Base-by-base conservation (phyloP, 2,797 vertebrate species). In the Bovichtus diacanthus region DNA sequence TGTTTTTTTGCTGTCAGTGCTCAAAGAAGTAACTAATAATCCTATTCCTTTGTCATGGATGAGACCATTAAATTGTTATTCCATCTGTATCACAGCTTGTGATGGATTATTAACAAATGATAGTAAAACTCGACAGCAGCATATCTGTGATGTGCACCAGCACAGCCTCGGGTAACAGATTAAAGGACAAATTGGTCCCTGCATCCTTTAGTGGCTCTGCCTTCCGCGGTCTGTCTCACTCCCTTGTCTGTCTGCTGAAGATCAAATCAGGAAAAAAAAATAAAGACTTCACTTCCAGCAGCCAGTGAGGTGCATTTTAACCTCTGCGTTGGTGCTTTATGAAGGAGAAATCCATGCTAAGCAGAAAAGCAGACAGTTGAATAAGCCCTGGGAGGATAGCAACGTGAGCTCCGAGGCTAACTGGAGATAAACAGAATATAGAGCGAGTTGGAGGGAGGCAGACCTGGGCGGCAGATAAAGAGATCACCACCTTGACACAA, bases 141-240 rank as follows among this genome's bases (percentile, higher is more conserved):
- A 39, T 36, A 29, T 85, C 47, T 65, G 39, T 50, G 66, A 68
- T 83, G 80, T 77, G 50, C 59, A 70, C 51, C 38, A 60, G 39
- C 55, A 72, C 46, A 39, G 78, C 80, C 76, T 87, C 75, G 74
- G 76, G 80, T 76, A 76, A 71, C 36, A 66, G 53, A 72, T 79
- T 79, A 56, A 65, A 82, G 71, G 69, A 84, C 73, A 80, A 82
- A 90, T 74, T 81, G 79, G 58, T 61, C 63, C 65, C 46, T 31
- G 53, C 72, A 76, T 79, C 54, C 21, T 69, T 70, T 19, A 41
- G 31, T 49, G 41, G 63, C 46, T 74, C 49, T 75, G 7, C 18
- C 38, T 34, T 29, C 54, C 27, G 36, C 19, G 5, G 31, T 65
- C 64, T 59, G 39, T 58, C 61, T 72, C 27, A 39, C 27, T 67